Percentiles rank a stretch among this genome's conserved stretches.
Evolutionary conservation across 2,113 vertebrate species (phyloP).

Genomic region (Polyodon spathula): DNA sequence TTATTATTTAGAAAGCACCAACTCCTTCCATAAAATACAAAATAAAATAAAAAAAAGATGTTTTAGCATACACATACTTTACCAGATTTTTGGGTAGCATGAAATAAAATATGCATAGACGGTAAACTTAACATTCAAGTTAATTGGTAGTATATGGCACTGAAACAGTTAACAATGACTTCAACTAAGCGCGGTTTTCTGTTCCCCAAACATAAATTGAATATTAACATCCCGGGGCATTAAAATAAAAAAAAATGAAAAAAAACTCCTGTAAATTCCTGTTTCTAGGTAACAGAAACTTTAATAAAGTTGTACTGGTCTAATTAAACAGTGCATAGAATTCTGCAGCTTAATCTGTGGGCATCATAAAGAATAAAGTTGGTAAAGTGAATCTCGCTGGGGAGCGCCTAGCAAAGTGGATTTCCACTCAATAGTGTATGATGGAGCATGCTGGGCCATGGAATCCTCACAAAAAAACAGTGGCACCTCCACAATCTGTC

Average conservation of each 20-base stretch:
- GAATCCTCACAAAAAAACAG: constrained; percentile 43
- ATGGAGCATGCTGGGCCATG: constrained; percentile 45
- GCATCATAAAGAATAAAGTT: constrained; percentile 31
- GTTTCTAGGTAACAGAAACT: constrained; percentile 53
- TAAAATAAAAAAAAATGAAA: constrained; percentile 13
- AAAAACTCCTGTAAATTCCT: constrained; percentile 5
- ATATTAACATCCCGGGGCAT: constrained; percentile 3
- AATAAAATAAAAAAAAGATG: too few relatives aligned
- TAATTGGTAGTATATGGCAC: too few relatives aligned
- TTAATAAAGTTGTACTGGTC: constrained; percentile 53
- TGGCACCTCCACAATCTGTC: constrained; percentile 47
- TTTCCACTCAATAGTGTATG: constrained; percentile 52
- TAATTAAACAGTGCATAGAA: constrained; percentile 63
- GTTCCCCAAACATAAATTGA: constrained; percentile 10
- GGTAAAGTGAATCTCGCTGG: constrained; percentile 35
- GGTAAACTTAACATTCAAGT: too few relatives aligned
- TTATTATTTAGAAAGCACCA: too few relatives aligned
- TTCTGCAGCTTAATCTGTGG: constrained; percentile 47
- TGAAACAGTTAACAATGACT: too few relatives aligned
- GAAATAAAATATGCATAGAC: too few relatives aligned
- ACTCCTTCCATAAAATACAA: too few relatives aligned
- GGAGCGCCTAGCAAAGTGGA: constrained; percentile 46
- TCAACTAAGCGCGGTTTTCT: too few relatives aligned
- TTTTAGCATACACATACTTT: too few relatives aligned
- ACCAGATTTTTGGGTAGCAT: too few relatives aligned